Conservation (phyloP, 2,797 vertebrate genomes). For the Triplophysa bombifrons region DNA sequence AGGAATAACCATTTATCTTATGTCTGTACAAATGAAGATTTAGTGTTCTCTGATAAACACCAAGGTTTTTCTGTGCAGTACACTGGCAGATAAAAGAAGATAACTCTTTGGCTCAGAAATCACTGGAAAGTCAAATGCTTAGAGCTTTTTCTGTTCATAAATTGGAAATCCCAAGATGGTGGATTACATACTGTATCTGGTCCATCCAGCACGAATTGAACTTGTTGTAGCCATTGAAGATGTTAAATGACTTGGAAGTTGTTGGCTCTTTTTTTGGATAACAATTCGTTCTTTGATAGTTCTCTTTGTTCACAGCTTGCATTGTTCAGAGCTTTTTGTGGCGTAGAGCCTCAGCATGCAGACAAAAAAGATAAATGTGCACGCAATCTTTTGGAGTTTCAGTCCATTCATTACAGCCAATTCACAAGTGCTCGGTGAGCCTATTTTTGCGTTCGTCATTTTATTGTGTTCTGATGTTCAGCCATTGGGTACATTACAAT, state of each 20-base stretch:
- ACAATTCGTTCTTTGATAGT: conserved; percentile 55
- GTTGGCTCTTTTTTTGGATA: conserved; percentile 50
- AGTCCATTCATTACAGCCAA: conserved; percentile 52
- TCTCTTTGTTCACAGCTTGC: conserved; percentile 52
- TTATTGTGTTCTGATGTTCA: conserved; percentile 49
- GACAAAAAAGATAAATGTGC: conserved; percentile 54
- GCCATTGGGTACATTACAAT: conserved; percentile 51
- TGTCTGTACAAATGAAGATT: conserved; percentile 43
- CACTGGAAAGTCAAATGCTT: conserved; percentile 32
- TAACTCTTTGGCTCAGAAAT: conserved; percentile 23
- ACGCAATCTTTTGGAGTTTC: conserved; percentile 45
- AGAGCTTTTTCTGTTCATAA: conserved; percentile 28
- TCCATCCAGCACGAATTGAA: conserved; percentile 30
- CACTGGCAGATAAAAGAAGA: conserved; percentile 31
- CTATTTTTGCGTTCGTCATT: conserved; percentile 41
- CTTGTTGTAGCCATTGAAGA: conserved; percentile 42
- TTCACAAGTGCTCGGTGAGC: conserved; percentile 32
- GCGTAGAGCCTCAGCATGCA: conserved; percentile 43
- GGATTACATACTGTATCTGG: conserved; percentile 34
- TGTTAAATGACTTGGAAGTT: conserved; percentile 56
- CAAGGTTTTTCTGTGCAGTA: conserved; percentile 44
- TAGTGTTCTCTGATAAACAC: conserved; percentile 43
- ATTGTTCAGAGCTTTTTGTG: conserved; percentile 50
- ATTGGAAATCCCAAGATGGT: conserved; percentile 27
- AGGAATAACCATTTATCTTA: conserved; percentile 42